Base-by-base conservation (phyloP, 1,140 invertebrate genomes). In the Drosophila nebulosa region DNA sequence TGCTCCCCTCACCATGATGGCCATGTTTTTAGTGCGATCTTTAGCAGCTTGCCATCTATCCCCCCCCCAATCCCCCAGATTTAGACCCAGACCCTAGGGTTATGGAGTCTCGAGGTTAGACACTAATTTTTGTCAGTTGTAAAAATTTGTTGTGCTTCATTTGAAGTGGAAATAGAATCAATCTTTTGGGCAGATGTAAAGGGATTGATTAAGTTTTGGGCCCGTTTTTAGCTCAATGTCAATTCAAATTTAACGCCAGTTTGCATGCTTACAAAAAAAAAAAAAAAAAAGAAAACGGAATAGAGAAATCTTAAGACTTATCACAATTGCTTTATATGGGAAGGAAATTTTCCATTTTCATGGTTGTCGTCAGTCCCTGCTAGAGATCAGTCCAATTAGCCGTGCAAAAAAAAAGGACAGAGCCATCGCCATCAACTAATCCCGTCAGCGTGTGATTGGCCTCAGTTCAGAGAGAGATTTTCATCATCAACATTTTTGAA, bases 401-500 rank as follows among this genome's bases (percentile, higher is more conserved):
- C 21, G 32, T 46, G 73, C 60, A 81, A 78, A 85, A 86, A 86
- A 85, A 86, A 86, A 86, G 74, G 18, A 35, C 16, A 21, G 16
- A 39, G 14, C 39, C 39, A 66, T 27, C n/a, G 36, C 64, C 74
- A 71, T 69, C 53, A 53, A 46, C 61, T 86, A 86, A 86, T 86
- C 83, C 83, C 63, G 78, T 88, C 81, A 75, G 83, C 71, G 78
- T 81, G 81, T 85, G 81, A 85, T 86, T 85, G 81, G 81, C 83
- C 74, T 80, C 61, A 66, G 58, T 52, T 66, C 30, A 35, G 55
- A 69, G n/a, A 50, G 26, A 79, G 61, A 69, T 67, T 64, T 57
- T 22, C 69, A 78, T 78, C 66, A 62, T 46, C 12, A 35, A 22
- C 18, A 53, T 32, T 36, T 60, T 59, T 63, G 69, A 36, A 58